A percentile compares a stretch with the other conserved stretches of the same genome.
phyloP scores from a whole-genome alignment of 2,888 invertebrate species.

The Eupithecia insigniata region DNA sequence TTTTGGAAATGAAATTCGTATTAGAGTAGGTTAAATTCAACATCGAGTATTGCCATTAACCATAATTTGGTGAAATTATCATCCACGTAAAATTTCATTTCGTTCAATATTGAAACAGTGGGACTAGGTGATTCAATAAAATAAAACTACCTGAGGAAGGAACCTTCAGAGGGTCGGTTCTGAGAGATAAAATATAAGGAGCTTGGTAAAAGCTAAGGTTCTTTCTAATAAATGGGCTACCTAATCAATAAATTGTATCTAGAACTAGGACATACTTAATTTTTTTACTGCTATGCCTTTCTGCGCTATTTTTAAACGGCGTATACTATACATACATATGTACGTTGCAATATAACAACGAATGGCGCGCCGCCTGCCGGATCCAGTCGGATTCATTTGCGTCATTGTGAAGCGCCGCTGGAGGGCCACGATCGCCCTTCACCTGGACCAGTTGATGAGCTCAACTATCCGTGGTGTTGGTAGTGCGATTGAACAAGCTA shows the following conservation, averaged over 20 bases:
- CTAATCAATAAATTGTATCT: neutral
- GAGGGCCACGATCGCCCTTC: neutral
- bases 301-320: neutral
- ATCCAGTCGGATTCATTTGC: too few species aligned
- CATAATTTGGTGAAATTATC: constrained; percentile 43
- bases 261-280: neutral
- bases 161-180: constrained; percentile 35
- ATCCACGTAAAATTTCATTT: constrained; percentile 45
- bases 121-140: constrained; percentile 46
- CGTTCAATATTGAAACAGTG: constrained; percentile 47
- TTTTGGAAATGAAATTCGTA: constrained; percentile 2
- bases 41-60: neutral
- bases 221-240: neutral
- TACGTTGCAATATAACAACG: too few species aligned
- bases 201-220: neutral
- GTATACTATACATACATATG: too few species aligned
- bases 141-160: constrained; percentile 39
- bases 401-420: constrained; percentile 37
- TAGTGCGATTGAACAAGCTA: neutral
- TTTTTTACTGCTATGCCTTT: neutral
- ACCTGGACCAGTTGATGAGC: neutral
- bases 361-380: too few species aligned
- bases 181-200: constrained; percentile 10
- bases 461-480: neutral
- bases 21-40: neutral